A percentile compares a stretch with the other conserved stretches of the same genome.
Evolutionary conservation across 2,888 invertebrate species (phyloP).

Genomic region (Eupithecia tripunctaria): DNA sequence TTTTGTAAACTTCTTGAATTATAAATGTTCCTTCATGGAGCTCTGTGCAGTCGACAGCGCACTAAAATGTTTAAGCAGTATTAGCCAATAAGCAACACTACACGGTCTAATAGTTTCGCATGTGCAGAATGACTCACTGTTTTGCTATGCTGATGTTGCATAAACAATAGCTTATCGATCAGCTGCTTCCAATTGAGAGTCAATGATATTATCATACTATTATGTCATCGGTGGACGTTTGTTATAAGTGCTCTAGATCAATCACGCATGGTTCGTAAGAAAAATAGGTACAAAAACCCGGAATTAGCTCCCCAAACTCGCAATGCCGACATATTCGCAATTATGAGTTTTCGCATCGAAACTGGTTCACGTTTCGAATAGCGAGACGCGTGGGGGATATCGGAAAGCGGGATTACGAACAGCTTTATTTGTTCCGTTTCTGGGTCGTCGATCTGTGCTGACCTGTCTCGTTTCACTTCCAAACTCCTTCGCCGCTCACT

Average conservation of each 20-base stretch:
- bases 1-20: not conserved
- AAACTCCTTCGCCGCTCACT: conserved; percentile 49
- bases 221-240: conserved; percentile 6
- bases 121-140: conserved; percentile 28
- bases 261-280: not conserved
- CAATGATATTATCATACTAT: conserved; percentile 18
- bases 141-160: conserved; percentile 29
- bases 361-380: conserved; percentile 56
- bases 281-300: not conserved
- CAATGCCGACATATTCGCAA: conserved; percentile 26
- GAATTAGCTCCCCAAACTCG: not conserved
- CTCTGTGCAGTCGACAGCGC: not conserved
- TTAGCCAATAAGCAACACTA: not conserved
- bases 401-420: conserved; percentile 61
- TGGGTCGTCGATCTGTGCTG: conserved; percentile 75
- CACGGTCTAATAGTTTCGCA: not conserved
- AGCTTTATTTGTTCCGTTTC: conserved; percentile 62
- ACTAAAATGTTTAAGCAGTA: not conserved
- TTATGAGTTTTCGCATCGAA: conserved; percentile 46
- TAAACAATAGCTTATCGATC: conserved; percentile 28
- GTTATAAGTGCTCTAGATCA: not conserved
- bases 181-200: conserved; percentile 18
- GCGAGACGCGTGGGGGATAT: conserved; percentile 57
- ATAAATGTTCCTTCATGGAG: not conserved
- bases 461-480: conserved; percentile 62